These are phyloP conservation scores for Lasaia peninsularis DNA, from an alignment of 1,140 invertebrate genomes.

Conservation along the genomic window DNA sequence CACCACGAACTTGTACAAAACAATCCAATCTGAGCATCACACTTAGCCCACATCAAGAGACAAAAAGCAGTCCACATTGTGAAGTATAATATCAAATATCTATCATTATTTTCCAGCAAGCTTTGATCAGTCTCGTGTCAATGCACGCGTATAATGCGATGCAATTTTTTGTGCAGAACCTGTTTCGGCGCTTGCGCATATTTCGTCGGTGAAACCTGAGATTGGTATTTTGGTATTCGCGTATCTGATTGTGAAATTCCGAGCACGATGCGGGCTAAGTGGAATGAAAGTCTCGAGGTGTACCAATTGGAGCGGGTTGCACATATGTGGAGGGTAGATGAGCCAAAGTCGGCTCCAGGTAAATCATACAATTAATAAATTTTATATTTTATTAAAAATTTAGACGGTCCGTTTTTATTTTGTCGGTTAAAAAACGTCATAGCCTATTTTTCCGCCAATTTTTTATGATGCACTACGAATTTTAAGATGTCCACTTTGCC, in stretches of 20 bases:
- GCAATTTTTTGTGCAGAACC: slow-evolving; percentile 30
- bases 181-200: slow-evolving; percentile 10
- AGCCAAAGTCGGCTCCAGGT: too few species aligned
- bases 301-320: slow-evolving; percentile 1
- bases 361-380: too few species aligned
- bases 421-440: too few species aligned
- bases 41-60: slow-evolving; percentile 24
- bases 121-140: slow-evolving; percentile 34
- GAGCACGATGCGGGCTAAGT: not conserved
- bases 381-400: too few species aligned
- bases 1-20: not conserved
- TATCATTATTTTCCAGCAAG: slow-evolving; percentile 28
- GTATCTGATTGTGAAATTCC: slow-evolving; percentile 11
- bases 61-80: slow-evolving; percentile 18
- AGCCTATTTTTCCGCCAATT: too few species aligned
- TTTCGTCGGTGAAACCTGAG: slow-evolving; percentile 1
- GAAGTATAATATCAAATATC: slow-evolving; percentile 33
- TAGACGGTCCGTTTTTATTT: too few species aligned
- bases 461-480: too few species aligned
- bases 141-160: slow-evolving; percentile 35
- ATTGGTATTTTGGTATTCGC: slow-evolving; percentile 10
- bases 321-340: too few species aligned
- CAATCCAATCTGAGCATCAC: slow-evolving; percentile 13
- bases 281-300: not conserved
- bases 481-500: too few species aligned